Conservation (phyloP, 2,888 invertebrate species). For the Leucophenga maculata region DNA sequence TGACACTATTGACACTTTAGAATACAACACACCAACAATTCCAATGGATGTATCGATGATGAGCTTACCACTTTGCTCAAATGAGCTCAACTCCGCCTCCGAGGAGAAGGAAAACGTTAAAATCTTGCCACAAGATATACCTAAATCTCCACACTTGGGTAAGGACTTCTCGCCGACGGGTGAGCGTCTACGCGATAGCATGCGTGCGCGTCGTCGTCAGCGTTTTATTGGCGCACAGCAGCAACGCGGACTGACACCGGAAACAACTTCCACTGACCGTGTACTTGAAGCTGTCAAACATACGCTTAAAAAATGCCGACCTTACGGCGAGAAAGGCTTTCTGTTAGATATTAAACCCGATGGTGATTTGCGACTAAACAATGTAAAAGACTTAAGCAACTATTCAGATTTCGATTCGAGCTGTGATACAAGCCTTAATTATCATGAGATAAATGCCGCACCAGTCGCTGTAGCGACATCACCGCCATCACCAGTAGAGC, state of each 20-base stretch:
- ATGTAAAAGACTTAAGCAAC: slow-evolving; percentile 71
- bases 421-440: slow-evolving; percentile 71
- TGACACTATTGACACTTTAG: not conserved
- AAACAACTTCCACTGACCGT: slow-evolving; percentile 60
- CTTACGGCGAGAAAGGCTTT: slow-evolving; percentile 71
- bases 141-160: slow-evolving; percentile 71
- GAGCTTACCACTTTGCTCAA: too few species aligned
- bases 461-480: not conserved
- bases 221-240: slow-evolving; percentile 56
- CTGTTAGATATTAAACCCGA: slow-evolving; percentile 69
- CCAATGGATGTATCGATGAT: too few species aligned
- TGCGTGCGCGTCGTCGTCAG: slow-evolving; percentile 69
- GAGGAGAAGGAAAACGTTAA: slow-evolving; percentile 56
- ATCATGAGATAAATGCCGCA: slow-evolving; percentile 65
- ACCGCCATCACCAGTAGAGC: not conserved
- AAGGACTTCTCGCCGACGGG: slow-evolving; percentile 72
- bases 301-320: slow-evolving; percentile 62
- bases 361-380: slow-evolving; percentile 66
- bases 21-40: not conserved
- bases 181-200: slow-evolving; percentile 71
- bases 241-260: slow-evolving; percentile 46
- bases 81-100: too few species aligned
- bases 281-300: slow-evolving; percentile 65
- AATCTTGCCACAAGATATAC: slow-evolving; percentile 64
- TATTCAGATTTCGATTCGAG: slow-evolving; percentile 72